Base-by-base conservation (phyloP, 2,888 invertebrate species). In the Rhamphomyia laevipes region DNA sequence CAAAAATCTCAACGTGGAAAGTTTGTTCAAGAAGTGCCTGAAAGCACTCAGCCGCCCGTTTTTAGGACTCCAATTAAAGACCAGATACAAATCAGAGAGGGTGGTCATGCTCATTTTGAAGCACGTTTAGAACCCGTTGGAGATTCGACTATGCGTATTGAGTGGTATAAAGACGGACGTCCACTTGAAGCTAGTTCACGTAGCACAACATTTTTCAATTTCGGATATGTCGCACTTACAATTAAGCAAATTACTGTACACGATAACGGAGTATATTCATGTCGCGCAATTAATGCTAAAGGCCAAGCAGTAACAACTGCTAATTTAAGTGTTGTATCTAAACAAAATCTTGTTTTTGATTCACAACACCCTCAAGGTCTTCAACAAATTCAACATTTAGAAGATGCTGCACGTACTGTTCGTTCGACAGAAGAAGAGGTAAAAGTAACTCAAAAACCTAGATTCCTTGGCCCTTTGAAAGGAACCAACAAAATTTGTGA, bases 91-190 rank as follows among this genome's bases (percentile, higher is more conserved):
- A 79, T 91, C 62, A 83, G 86, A 62, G 94, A 95, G 75, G 90
- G 92, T 57, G 92, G 91, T 57, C 92, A 90, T 63, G 92, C 93
- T 57, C 94, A 95, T 66, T 93, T 95, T 63, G 95, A 95, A 75
- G 92, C 93, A 58, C 84, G 93, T 56, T 78, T 95, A 45, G 93
- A 94, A 70, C 95, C 95, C 49, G 77, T 92, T 54, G 92, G 91
- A 45, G 95, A 95, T 70, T 81, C 92, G 5, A 86, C 86, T 45
- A 77, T 95, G 62, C 82, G 77, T 67, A 91, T 94, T 38, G 91
- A 92, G 72, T 95, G 94, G 93, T 78, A 87, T 50, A 90, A 92
- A 67, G 91, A 94, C 68, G 92, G 91, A 50, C 82, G 82, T 56
- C 84, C 88, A 40, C 83, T 92, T 55, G 91, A 92, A 76, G 91